These are phyloP conservation scores for Drosophila pandora DNA, from an alignment of 1,140 invertebrate genomes.

Conservation along the genomic window DNA sequence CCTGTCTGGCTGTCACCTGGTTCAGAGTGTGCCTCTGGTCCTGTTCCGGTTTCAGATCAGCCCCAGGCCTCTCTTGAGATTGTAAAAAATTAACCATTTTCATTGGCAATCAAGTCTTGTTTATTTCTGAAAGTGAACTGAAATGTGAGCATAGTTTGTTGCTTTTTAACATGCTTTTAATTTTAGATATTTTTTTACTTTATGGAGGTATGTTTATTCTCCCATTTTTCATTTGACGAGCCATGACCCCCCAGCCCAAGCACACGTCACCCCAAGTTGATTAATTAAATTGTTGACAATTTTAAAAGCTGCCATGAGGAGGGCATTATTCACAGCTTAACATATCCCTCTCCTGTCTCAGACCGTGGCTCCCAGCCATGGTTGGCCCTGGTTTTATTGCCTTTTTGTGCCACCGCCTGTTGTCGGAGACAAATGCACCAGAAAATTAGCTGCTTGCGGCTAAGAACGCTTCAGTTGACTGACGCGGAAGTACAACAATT, in stretches of 20 bases:
- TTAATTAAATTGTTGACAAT: slow-evolving; percentile 81
- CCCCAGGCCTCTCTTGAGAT: neutral
- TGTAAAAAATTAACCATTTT: slow-evolving; percentile 62
- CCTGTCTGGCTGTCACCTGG: slow-evolving; percentile 31
- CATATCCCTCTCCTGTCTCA: slow-evolving; percentile 25
- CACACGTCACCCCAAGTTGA: slow-evolving; percentile 48
- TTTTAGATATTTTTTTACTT: too few species aligned
- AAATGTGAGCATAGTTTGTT: too few species aligned
- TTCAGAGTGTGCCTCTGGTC: slow-evolving; percentile 5
- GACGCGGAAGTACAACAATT: neutral
- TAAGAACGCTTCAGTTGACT: neutral
- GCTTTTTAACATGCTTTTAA: too few species aligned
- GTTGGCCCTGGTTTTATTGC: slow-evolving; percentile 59
- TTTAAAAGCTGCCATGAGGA: slow-evolving; percentile 66
- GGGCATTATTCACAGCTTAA: slow-evolving; percentile 75
- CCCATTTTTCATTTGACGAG: neutral
- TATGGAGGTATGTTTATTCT: neutral
- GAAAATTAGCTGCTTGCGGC: slow-evolving; percentile 64
- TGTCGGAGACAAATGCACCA: slow-evolving; percentile 64
- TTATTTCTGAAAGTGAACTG: neutral
- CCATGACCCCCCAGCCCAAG: neutral
- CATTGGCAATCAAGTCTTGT: slow-evolving; percentile 58
- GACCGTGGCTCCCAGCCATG: neutral
- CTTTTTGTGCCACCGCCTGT: slow-evolving; percentile 41
- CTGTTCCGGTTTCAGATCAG: slow-evolving; percentile 1